These are phyloP conservation scores for Subanguina moxae DNA, from an alignment of 1,140 invertebrate genomes.

Conservation along the genomic window DNA sequence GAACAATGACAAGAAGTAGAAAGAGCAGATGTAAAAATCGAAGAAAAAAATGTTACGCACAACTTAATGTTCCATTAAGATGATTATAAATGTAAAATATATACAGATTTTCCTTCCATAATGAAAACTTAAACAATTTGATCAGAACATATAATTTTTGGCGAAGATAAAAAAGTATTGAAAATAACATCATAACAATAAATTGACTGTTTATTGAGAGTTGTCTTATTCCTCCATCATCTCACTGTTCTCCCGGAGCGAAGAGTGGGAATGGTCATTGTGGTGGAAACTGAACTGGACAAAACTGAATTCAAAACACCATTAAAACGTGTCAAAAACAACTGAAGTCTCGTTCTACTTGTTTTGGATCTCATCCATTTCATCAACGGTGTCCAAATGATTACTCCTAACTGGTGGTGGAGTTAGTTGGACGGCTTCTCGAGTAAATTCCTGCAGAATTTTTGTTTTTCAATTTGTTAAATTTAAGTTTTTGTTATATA, in stretches of 20 bases:
- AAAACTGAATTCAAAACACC: conserved; percentile 65
- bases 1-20: too few species aligned
- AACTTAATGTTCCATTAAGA: too few species aligned
- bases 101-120: too few species aligned
- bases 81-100: too few species aligned
- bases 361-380: conserved; percentile 63
- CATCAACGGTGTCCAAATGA: conserved; percentile 70
- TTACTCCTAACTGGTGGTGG: conserved; percentile 73
- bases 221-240: conserved; percentile 34
- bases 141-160: too few species aligned
- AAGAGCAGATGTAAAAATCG: too few species aligned
- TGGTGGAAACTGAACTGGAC: conserved; percentile 74
- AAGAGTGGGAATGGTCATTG: conserved; percentile 13
- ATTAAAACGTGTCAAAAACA: too few species aligned
- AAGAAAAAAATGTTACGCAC: too few species aligned
- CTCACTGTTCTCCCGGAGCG: conserved; percentile 32
- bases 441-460: conserved; percentile 77
- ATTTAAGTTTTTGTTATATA: neutral
- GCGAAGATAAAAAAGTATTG: too few species aligned
- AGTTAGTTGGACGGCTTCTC: conserved; percentile 88
- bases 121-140: too few species aligned
- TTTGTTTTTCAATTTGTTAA: conserved; percentile 10
- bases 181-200: too few species aligned
- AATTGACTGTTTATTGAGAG: neutral
- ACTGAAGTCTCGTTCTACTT: conserved; percentile 27